Evolutionary conservation across 2,888 invertebrate genomes (phyloP).

Genomic region (Epinotia nisella): DNA sequence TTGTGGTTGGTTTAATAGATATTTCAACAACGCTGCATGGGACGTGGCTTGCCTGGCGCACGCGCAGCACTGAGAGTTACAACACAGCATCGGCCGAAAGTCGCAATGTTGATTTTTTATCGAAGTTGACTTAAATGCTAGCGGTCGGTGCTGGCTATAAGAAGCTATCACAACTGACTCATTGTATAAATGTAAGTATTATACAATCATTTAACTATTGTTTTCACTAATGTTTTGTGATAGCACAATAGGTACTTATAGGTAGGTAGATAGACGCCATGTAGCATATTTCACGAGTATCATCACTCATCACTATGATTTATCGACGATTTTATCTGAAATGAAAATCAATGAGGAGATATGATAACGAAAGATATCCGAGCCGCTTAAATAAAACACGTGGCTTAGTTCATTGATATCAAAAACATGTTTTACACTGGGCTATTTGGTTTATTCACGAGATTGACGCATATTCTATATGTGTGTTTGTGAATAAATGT

Average conservation of each 20-base stretch:
- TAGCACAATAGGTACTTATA: background rate
- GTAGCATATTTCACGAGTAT: background rate
- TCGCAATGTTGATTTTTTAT: constrained; percentile 68
- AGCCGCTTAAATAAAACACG: too few relatives aligned
- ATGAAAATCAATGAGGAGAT: constrained; percentile 2
- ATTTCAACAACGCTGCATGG: constrained; percentile 22
- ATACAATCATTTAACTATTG: background rate
- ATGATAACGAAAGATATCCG: background rate
- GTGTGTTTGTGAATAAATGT: too few relatives aligned
- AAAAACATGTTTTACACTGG: background rate
- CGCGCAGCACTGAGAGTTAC: constrained; percentile 62
- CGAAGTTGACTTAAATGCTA: constrained; percentile 59
- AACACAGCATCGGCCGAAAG: constrained; percentile 53
- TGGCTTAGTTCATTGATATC: background rate
- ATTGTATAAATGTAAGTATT: background rate
- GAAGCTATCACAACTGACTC: constrained; percentile 57
- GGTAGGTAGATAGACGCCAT: background rate
- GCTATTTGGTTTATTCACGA: too few relatives aligned
- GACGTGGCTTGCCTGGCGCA: constrained; percentile 49
- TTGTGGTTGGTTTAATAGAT: constrained; percentile 51
- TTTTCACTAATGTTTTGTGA: background rate
- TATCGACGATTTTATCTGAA: background rate
- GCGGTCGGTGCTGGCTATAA: constrained; percentile 50
- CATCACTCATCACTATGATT: background rate
- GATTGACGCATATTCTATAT: too few relatives aligned